These are phyloP conservation scores for Catharus minimus DNA, from an alignment of 2,113 vertebrate genomes.

Conservation along the genomic window DNA sequence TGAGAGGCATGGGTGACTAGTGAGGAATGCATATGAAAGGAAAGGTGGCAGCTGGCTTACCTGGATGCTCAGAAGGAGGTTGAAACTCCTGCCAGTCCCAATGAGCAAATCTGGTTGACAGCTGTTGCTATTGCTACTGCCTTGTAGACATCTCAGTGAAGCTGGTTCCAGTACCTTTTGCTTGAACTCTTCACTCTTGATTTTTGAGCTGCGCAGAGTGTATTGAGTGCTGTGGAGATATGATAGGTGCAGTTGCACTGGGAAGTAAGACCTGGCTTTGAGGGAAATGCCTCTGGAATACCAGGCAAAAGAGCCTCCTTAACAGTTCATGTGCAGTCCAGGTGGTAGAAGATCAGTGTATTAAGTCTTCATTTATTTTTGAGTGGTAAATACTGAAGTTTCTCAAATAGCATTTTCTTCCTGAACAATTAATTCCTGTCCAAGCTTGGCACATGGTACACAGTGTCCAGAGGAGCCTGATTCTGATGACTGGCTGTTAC, in stretches of 20 bases:
- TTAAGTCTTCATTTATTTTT: background rate
- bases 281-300: background rate
- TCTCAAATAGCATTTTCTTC: background rate
- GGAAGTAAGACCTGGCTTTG: background rate
- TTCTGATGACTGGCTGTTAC: background rate
- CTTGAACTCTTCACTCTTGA: background rate
- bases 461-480: background rate
- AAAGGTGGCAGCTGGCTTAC: slow-evolving; percentile 21
- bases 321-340: background rate
- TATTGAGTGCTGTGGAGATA: background rate
- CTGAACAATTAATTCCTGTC: background rate
- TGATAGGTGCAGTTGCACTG: rapidly evolving
- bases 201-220: background rate
- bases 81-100: background rate
- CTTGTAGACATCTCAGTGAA: background rate
- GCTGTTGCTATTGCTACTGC: background rate
- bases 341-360: background rate
- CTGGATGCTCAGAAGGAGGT: slow-evolving; percentile 3
- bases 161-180: background rate
- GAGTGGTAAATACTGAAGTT: background rate
- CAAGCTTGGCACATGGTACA: background rate
- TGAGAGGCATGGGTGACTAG: background rate
- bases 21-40: background rate
- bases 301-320: background rate
- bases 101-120: background rate